Percentiles rank a stretch among this genome's conserved stretches.
Evolutionary conservation across 2,888 invertebrate genomes (phyloP).

Genomic region (Brachypalpus laphriformis): DNA sequence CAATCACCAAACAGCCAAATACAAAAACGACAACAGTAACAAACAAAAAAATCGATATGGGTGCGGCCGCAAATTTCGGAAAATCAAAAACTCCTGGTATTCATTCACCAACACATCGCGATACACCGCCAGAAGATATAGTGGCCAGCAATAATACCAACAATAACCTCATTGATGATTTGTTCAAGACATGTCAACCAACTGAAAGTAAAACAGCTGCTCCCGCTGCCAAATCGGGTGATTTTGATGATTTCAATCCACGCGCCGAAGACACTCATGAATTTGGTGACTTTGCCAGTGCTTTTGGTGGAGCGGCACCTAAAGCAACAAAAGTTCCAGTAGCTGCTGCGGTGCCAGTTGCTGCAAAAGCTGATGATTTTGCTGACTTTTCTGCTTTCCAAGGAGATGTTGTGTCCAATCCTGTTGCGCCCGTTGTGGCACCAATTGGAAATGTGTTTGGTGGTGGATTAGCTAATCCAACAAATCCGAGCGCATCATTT

Average conservation of each 20-base stretch:
- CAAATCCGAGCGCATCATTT: conserved; percentile 49
- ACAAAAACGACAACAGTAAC: conserved; percentile 80
- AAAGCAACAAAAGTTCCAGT: conserved; percentile 55
- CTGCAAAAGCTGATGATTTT: conserved; percentile 86
- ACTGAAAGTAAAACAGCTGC: conserved; percentile 75
- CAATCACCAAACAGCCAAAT: conserved; percentile 84
- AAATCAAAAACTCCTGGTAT: conserved; percentile 82
- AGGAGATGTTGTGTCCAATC: conserved; percentile 75
- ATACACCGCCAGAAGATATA: conserved; percentile 78
- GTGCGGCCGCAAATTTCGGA: conserved; percentile 89
- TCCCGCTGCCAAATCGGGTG: conserved; percentile 84
- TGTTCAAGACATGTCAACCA: conserved; percentile 84
- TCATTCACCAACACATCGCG: conserved; percentile 82
- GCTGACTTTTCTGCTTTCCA: conserved; percentile 92
- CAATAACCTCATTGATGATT: conserved; percentile 83
- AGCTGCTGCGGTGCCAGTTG: conserved; percentile 14
- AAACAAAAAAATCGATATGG: conserved; percentile 85
- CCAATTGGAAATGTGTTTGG: conserved; percentile 52
- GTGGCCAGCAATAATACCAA: conserved; percentile 76
- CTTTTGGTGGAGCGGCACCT: conserved; percentile 84
- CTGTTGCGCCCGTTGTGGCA: conserved; percentile 36
- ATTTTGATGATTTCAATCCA: conserved; percentile 82
- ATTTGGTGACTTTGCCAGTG: conserved; percentile 91
- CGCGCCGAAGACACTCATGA: conserved; percentile 84
- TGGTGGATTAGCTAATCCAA: conserved; percentile 26